phyloP scores from a whole-genome alignment of 2,888 invertebrate species.

The Isoperla grammatica region DNA sequence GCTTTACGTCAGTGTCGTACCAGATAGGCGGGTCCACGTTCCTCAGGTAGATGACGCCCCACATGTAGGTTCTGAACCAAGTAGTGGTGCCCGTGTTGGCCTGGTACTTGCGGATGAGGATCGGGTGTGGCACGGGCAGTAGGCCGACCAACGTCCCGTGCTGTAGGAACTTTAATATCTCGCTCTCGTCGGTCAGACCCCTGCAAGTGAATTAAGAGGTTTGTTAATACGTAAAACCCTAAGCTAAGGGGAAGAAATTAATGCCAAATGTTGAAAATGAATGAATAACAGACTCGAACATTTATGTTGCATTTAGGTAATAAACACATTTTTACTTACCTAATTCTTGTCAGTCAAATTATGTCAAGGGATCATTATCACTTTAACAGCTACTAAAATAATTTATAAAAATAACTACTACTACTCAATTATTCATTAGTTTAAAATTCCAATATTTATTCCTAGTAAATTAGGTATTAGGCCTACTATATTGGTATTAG shows the following conservation, averaged over 20 bases:
- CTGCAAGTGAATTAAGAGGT: slow-evolving; percentile 47
- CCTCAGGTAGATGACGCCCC: slow-evolving; percentile 98
- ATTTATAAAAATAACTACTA: no score
- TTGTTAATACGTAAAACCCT: no score
- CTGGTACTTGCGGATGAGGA: slow-evolving; percentile 97
- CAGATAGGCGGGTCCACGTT: slow-evolving; percentile 98
- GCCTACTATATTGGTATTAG: no score
- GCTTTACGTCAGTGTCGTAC: slow-evolving; percentile 98
- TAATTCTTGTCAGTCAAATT: no score
- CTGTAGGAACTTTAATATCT: slow-evolving; percentile 97
- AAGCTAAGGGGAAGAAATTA: slow-evolving; percentile 7
- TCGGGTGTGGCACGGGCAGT: slow-evolving; percentile 97
- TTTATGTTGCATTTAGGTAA: neutral
- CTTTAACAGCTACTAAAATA: no score
- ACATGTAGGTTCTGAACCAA: slow-evolving; percentile 99
- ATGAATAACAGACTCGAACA: no score
- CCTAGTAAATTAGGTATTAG: no score
- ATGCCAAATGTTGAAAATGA: neutral
- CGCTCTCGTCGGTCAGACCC: slow-evolving; percentile 97
- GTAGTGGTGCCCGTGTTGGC: slow-evolving; percentile 98
- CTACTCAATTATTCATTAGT: no score
- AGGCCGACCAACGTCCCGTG: slow-evolving; percentile 97
- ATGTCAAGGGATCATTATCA: no score
- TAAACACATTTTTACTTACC: neutral
- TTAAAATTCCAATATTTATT: no score